These are phyloP conservation scores for Morpho achilles DNA, from an alignment of 2,888 invertebrate genomes.

Conservation along the genomic window DNA sequence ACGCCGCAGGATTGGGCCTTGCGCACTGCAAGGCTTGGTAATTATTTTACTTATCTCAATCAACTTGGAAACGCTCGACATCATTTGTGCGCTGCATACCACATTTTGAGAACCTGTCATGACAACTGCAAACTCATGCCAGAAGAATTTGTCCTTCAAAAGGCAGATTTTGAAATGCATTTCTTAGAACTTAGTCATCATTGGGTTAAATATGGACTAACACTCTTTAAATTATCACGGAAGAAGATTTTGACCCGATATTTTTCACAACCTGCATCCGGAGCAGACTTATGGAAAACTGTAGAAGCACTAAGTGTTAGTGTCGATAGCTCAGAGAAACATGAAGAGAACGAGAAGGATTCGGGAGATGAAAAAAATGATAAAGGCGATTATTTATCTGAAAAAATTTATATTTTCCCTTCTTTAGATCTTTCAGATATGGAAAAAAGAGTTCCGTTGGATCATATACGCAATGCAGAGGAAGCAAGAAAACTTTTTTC, in stretches of 20 bases:
- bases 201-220: slow-evolving; percentile 81
- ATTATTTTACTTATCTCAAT: slow-evolving; percentile 68
- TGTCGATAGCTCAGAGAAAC: slow-evolving; percentile 35
- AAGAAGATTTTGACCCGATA: slow-evolving; percentile 61
- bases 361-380: slow-evolving; percentile 51
- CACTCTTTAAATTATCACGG: slow-evolving; percentile 77
- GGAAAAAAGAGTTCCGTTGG: slow-evolving; percentile 53
- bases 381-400: slow-evolving; percentile 47
- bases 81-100: slow-evolving; percentile 81
- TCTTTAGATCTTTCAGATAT: slow-evolving; percentile 57
- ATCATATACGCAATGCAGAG: slow-evolving; percentile 48
- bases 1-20: slow-evolving; percentile 79
- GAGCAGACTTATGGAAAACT: slow-evolving; percentile 59
- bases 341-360: slow-evolving; percentile 56
- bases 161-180: slow-evolving; percentile 62
- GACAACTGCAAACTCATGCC: slow-evolving; percentile 69
- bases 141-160: slow-evolving; percentile 60
- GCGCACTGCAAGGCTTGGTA: slow-evolving; percentile 74
- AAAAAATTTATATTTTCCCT: slow-evolving; percentile 53
- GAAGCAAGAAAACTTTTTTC: slow-evolving; percentile 76
- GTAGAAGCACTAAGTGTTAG: slow-evolving; percentile 48
- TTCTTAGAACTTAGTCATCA: slow-evolving; percentile 76
- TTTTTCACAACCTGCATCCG: slow-evolving; percentile 53
- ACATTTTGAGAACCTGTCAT: slow-evolving; percentile 77
- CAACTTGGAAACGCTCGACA: slow-evolving; percentile 77